A percentile compares a stretch with the other conserved stretches of the same genome.
Conservation (phyloP, 2,888 invertebrate genomes). For the Villa cingulata region DNA sequence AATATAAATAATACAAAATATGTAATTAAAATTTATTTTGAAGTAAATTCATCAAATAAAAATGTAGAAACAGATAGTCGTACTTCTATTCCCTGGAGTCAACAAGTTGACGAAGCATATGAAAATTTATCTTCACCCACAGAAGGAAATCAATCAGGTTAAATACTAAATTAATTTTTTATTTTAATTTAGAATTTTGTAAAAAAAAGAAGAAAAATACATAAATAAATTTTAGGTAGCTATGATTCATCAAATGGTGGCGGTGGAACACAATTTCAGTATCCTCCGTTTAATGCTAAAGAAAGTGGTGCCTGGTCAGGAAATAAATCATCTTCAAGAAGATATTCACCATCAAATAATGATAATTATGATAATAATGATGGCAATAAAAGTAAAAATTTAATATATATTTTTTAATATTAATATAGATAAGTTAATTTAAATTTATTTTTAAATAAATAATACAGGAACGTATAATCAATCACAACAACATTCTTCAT, state of each 20-base stretch:
- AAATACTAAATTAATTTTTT: neutral
- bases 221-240: conserved; percentile 49
- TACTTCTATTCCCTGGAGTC: conserved; percentile 31
- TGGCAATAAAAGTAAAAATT: conserved; percentile 1
- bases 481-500: conserved; percentile 41
- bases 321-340: conserved; percentile 4
- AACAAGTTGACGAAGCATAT: conserved; percentile 34
- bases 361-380: conserved; percentile 12
- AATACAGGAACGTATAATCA: conserved; percentile 30
- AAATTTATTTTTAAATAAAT: neutral
- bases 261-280: conserved; percentile 58
- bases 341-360: conserved; percentile 10
- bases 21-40: conserved; percentile 8
- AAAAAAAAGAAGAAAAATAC: conserved; percentile 19
- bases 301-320: conserved; percentile 66
- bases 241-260: conserved; percentile 49
- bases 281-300: conserved; percentile 83
- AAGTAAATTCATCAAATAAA: conserved; percentile 14
- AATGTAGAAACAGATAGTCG: conserved; percentile 14
- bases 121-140: conserved; percentile 29
- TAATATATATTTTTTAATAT: too few species aligned
- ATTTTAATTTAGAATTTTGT: conserved; percentile 20
- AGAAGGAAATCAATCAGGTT: conserved; percentile 14
- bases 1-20: too few species aligned
- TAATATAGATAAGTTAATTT: neutral